Percentiles rank a stretch among this genome's conserved stretches.
Conservation (phyloP, 2,113 vertebrate species). For the Todiramphus saurophagus region DNA sequence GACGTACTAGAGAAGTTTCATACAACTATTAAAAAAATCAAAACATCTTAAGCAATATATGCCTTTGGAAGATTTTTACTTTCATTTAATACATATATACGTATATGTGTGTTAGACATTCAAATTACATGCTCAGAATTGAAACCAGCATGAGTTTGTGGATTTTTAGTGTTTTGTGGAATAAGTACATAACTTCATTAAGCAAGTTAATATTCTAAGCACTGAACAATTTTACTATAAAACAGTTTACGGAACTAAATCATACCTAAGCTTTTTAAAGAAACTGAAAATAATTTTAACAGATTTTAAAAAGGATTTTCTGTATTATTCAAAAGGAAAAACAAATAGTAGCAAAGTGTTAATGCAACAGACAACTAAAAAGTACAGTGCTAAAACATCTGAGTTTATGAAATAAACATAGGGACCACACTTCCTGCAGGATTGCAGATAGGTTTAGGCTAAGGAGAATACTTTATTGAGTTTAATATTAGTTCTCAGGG, state of each 20-base stretch:
- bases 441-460: not conserved
- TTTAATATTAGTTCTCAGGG: not conserved
- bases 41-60: not conserved
- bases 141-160: not conserved
- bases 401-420: not conserved
- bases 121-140: not conserved
- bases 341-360: not conserved
- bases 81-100: not conserved
- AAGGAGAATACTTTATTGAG: not conserved
- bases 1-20: slow-evolving; percentile 78
- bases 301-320: not conserved
- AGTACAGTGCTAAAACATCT: not conserved
- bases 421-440: not conserved
- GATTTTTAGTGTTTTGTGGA: not conserved
- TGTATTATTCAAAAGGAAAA: not conserved
- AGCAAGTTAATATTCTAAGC: not conserved
- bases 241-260: not conserved
- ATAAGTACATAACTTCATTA: not conserved
- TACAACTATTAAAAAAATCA: slow-evolving; percentile 62
- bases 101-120: not conserved
- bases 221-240: not conserved
- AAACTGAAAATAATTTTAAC: not conserved
- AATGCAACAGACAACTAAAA: not conserved
- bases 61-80: not conserved
- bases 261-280: not conserved